These are phyloP conservation scores for Pelagia noctiluca DNA, from an alignment of 30 jellyfish, hydroid and myxozoan species.

Conservation along the genomic window DNA sequence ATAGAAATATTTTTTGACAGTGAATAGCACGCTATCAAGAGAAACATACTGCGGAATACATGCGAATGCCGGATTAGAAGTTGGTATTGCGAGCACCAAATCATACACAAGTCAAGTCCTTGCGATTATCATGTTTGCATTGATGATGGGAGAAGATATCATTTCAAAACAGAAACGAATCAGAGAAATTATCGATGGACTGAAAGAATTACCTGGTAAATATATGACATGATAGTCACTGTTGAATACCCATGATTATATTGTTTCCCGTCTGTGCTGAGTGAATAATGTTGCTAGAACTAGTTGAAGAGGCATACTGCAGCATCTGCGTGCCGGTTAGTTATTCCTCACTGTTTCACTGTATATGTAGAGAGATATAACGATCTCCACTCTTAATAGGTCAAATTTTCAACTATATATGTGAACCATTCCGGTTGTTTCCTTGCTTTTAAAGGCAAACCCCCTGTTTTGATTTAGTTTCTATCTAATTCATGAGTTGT, in stretches of 20 bases:
- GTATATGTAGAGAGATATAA: no score
- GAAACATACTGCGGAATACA: constrained; percentile 92
- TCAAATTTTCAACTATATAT: no score
- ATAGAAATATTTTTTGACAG: constrained; percentile 11
- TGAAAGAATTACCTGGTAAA: constrained; percentile 77
- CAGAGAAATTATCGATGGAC: constrained; percentile 68
- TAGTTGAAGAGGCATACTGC: not conserved
- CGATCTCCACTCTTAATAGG: no score
- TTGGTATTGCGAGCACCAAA: constrained; percentile 97
- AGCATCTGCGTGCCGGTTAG: not conserved
- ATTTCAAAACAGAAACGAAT: constrained; percentile 64
- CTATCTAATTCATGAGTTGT: no score
- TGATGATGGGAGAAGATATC: constrained; percentile 85
- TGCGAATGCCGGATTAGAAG: constrained; percentile 85
- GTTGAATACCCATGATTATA: no score
- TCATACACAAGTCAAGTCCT: constrained; percentile 90
- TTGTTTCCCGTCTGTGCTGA: no score
- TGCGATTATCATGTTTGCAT: constrained; percentile 83
- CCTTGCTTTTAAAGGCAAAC: no score
- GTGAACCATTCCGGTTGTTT: no score
- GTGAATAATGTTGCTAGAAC: no score
- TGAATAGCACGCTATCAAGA: constrained; percentile 78
- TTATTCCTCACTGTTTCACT: no score
- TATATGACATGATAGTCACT: no score
- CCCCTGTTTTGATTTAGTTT: no score